These are phyloP conservation scores for Hippocampus abdominalis DNA, from an alignment of 2,113 vertebrate genomes.

Conservation along the genomic window DNA sequence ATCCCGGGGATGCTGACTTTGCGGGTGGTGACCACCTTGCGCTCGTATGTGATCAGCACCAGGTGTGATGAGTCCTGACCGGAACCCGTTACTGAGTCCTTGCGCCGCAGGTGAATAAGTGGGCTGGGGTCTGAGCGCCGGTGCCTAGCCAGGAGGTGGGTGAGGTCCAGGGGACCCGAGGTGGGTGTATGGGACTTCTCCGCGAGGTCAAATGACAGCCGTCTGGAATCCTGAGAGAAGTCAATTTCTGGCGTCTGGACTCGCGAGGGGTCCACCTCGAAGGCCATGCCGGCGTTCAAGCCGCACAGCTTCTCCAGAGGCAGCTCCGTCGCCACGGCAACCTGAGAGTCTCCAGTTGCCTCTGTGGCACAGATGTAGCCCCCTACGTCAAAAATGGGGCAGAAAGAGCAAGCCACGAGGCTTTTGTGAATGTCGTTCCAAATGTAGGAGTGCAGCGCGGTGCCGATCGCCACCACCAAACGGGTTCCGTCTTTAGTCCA, in stretches of 20 bases:
- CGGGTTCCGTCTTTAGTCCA: constrained; percentile 90
- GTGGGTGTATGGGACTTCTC: constrained; percentile 69
- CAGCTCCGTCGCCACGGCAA: constrained; percentile 87
- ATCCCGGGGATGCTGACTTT: constrained; percentile 91
- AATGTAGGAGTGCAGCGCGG: constrained; percentile 84
- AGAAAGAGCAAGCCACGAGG: constrained; percentile 78
- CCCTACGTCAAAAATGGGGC: constrained; percentile 83
- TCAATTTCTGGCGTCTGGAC: constrained; percentile 66
- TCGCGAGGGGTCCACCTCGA: constrained; percentile 68
- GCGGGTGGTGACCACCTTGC: constrained; percentile 80
- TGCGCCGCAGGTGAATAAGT: constrained; percentile 78
- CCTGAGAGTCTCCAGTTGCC: constrained; percentile 75
- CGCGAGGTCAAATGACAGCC: constrained; percentile 61
- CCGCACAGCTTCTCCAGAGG: constrained; percentile 89
- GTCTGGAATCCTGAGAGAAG: constrained; percentile 57
- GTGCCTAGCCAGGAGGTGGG: constrained; percentile 77
- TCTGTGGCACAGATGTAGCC: constrained; percentile 81
- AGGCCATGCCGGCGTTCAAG: constrained; percentile 78
- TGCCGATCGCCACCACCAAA: constrained; percentile 86
- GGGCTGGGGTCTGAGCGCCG: constrained; percentile 75
- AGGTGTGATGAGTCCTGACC: constrained; percentile 91
- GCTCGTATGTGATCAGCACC: constrained; percentile 86
- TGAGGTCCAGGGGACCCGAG: constrained; percentile 80
- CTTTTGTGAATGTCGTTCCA: constrained; percentile 87
- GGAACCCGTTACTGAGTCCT: constrained; percentile 80